Evolutionary conservation across 2,888 invertebrate genomes (phyloP).

Genomic region (Acleris laterana): DNA sequence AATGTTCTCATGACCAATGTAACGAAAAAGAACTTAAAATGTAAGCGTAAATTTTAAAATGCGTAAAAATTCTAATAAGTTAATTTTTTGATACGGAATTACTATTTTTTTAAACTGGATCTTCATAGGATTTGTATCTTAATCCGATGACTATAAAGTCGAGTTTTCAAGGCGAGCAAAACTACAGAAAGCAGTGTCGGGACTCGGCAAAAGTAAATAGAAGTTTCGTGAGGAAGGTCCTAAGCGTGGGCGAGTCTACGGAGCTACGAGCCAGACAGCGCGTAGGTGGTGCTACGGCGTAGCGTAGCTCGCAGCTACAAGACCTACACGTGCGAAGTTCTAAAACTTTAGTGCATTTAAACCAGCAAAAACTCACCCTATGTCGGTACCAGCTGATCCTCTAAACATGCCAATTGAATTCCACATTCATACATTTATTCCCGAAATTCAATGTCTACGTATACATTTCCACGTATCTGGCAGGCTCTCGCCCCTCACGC

Average conservation of each 20-base stretch:
- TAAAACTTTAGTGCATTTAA: conserved; percentile 2
- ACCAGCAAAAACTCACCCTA: conserved; percentile 20
- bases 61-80: too few species aligned
- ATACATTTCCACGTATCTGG: conserved; percentile 24
- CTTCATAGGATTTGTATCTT: background rate
- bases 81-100: too few species aligned
- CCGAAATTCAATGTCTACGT: conserved; percentile 1
- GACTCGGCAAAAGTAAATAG: conserved; percentile 14
- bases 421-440: conserved; percentile 17
- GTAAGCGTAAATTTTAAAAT: too few species aligned
- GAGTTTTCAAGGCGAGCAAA: background rate
- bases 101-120: too few species aligned
- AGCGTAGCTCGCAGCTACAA: conserved; percentile 67
- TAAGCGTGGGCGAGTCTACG: conserved; percentile 79
- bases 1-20: too few species aligned
- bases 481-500: conserved; percentile 50
- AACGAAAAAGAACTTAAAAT: too few species aligned
- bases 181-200: background rate
- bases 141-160: background rate
- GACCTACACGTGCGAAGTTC: conserved; percentile 58
- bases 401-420: conserved; percentile 17
- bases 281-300: conserved; percentile 75
- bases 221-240: conserved; percentile 51
- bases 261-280: conserved; percentile 72
- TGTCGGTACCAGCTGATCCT: conserved; percentile 12